Evolutionary conservation across 2,797 vertebrate species (phyloP).

Genomic region (Meda fulgida): DNA sequence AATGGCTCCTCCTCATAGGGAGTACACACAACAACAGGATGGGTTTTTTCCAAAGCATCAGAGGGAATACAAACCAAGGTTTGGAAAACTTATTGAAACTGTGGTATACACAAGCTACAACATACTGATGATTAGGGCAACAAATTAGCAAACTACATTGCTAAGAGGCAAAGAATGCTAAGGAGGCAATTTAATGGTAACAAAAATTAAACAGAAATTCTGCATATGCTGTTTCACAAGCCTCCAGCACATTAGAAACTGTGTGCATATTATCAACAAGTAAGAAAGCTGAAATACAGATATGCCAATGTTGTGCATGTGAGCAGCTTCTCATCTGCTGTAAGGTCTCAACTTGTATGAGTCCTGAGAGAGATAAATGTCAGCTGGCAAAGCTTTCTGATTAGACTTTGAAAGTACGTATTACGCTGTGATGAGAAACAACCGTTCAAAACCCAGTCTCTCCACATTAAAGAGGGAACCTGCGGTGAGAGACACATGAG

Average conservation of each 20-base stretch:
- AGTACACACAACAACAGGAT: neutral
- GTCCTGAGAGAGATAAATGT: constrained; percentile 1
- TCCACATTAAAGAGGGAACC: constrained; percentile 45
- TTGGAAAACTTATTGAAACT: neutral
- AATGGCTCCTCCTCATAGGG: constrained; percentile 15
- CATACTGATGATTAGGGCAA: neutral
- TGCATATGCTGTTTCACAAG: neutral
- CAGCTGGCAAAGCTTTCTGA: constrained; percentile 32
- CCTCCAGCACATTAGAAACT: constrained; percentile 8
- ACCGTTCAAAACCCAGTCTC: constrained; percentile 24
- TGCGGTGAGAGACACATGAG: constrained; percentile 29
- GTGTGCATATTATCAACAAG: neutral
- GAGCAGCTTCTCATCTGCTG: neutral
- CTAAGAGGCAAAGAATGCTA: neutral
- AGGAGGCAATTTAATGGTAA: neutral
- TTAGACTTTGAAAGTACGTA: constrained; percentile 11
- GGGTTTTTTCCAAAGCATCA: neutral
- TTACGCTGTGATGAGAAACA: constrained; percentile 21
- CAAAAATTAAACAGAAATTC: neutral
- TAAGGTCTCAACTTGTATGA: constrained; percentile 4
- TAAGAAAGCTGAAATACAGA: neutral
- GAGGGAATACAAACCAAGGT: neutral
- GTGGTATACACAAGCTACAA: neutral
- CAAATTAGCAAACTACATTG: neutral
- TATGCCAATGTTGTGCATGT: neutral